These are phyloP conservation scores for Hesperia comma DNA, from an alignment of 2,888 invertebrate species.

Conservation along the genomic window DNA sequence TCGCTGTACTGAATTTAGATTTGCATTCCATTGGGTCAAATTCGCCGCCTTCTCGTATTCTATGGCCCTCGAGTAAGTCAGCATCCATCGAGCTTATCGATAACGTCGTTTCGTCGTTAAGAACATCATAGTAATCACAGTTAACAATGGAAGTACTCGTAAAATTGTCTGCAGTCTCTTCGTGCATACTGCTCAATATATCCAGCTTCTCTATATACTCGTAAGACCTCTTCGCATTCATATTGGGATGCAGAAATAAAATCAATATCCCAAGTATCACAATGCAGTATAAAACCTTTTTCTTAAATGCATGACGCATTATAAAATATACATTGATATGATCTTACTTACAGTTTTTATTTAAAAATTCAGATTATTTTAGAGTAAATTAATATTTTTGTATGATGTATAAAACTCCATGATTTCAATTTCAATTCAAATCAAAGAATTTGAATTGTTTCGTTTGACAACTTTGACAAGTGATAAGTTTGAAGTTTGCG, in stretches of 20 bases:
- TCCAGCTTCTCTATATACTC: slow-evolving; percentile 73
- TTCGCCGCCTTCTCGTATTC: slow-evolving; percentile 73
- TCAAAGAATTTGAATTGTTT: too few relatives aligned
- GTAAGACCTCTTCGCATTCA: slow-evolving; percentile 63
- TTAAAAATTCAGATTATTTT: not conserved
- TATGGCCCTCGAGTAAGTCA: slow-evolving; percentile 66
- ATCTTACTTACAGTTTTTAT: too few relatives aligned
- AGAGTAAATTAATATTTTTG: not conserved
- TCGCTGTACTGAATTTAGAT: slow-evolving; percentile 88
- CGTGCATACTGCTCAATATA: slow-evolving; percentile 69
- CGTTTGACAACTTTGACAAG: too few relatives aligned
- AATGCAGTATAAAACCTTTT: slow-evolving; percentile 59
- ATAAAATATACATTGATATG: slow-evolving; percentile 13
- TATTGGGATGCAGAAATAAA: slow-evolving; percentile 64
- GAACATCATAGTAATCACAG: slow-evolving; percentile 68
- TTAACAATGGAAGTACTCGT: slow-evolving; percentile 63
- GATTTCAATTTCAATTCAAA: too few relatives aligned
- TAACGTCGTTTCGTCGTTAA: slow-evolving; percentile 65
- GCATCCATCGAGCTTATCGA: slow-evolving; percentile 63
- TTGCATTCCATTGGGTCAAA: slow-evolving; percentile 68
- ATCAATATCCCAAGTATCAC: slow-evolving; percentile 55
- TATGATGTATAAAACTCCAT: not conserved
- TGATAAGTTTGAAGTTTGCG: too few relatives aligned
- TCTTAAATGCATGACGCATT: slow-evolving; percentile 65
- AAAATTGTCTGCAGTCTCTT: slow-evolving; percentile 72